Conservation (phyloP, 1,140 invertebrate species). For the Copidosoma floridanum region DNA sequence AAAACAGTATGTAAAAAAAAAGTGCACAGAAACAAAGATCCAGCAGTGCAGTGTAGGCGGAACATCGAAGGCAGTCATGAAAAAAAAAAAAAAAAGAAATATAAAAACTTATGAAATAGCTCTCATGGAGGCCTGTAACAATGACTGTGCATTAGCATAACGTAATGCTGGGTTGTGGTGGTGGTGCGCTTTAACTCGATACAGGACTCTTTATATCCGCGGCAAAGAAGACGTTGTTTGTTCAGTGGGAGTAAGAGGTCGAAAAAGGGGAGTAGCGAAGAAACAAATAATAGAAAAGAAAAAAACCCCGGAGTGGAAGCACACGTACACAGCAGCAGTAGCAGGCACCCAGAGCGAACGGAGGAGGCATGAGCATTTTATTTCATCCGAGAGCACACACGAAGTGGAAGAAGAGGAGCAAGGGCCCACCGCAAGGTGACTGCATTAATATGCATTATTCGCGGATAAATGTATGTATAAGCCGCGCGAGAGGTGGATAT, state of each 20-base stretch:
- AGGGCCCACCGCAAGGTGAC: conserved; percentile 12
- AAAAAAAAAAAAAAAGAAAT: neutral
- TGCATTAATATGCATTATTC: conserved; percentile 38
- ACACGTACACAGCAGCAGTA: no score
- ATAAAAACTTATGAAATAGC: neutral
- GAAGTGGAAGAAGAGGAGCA: neutral
- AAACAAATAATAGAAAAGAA: neutral
- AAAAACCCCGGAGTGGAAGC: neutral
- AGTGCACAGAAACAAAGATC: no score
- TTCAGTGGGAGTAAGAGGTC: conserved; percentile 20
- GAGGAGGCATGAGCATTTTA: conserved; percentile 16
- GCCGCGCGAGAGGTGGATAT: neutral
- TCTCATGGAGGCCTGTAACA: conserved; percentile 1
- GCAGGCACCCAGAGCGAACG: conserved; percentile 15
- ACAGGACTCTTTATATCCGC: neutral
- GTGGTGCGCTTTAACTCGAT: conserved; percentile 8
- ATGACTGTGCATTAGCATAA: conserved; percentile 23
- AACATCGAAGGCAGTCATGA: no score
- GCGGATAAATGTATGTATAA: conserved; percentile 26
- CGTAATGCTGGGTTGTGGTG: neutral
- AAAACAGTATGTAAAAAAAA: no score
- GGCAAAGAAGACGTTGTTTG: conserved; percentile 26
- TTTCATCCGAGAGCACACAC: neutral
- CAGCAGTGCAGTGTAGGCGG: no score
- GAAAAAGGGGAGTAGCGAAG: neutral